Evolutionary conservation across 1,140 invertebrate species (phyloP).

Genomic region (Lordiphosa mommai): DNA sequence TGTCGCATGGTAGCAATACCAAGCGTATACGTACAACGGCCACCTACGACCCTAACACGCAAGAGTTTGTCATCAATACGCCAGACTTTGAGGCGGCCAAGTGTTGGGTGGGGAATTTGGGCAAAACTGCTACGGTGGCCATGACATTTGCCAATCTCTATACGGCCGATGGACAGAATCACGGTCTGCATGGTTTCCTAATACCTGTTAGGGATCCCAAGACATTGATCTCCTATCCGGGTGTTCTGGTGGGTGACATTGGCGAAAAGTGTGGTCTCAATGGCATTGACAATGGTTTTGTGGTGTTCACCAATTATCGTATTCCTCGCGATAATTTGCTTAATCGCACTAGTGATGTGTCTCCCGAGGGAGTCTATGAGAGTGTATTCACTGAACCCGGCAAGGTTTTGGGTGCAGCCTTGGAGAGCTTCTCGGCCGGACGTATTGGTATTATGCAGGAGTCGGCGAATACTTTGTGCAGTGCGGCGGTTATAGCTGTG

Average conservation of each 20-base stretch:
- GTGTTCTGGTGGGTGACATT: constrained; percentile 89
- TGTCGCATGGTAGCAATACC: constrained; percentile 96
- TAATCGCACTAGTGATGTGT: constrained; percentile 93
- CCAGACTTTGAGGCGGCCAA: constrained; percentile 97
- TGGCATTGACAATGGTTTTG: constrained; percentile 94
- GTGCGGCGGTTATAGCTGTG: constrained; percentile 91
- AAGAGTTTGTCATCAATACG: constrained; percentile 93
- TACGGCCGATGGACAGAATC: constrained; percentile 86
- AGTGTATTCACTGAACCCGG: constrained; percentile 88
- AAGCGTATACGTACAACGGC: constrained; percentile 94
- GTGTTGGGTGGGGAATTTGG: constrained; percentile 95
- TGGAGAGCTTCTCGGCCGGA: constrained; percentile 92
- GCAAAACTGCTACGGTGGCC: constrained; percentile 93
- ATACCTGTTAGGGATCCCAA: constrained; percentile 89
- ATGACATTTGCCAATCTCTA: constrained; percentile 93
- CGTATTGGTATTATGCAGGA: constrained; percentile 88
- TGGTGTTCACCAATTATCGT: constrained; percentile 92
- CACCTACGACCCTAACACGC: constrained; percentile 88
- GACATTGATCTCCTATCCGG: constrained; percentile 87
- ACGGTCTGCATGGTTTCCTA: constrained; percentile 93
- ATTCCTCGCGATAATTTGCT: constrained; percentile 91
- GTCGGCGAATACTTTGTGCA: constrained; percentile 85
- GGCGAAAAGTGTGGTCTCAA: constrained; percentile 93
- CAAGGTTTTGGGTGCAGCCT: constrained; percentile 88
- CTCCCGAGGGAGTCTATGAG: constrained; percentile 90